Percentiles rank a stretch among this genome's conserved stretches.
phyloP scores from a whole-genome alignment of 2,797 vertebrate species.

The Psittacula derbiana region DNA sequence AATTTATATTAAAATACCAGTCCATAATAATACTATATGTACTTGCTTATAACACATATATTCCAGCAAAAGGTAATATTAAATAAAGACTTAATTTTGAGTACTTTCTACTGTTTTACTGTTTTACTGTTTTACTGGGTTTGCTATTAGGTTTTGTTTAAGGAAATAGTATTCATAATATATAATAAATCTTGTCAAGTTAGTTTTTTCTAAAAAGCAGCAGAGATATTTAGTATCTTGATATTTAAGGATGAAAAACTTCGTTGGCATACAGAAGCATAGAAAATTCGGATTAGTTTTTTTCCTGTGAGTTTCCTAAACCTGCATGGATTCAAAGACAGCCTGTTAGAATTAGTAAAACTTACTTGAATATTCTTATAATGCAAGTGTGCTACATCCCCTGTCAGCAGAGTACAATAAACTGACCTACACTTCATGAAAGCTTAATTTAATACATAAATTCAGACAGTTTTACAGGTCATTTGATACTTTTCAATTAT shows the following conservation, averaged over 20 bases:
- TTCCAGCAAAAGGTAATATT: not conserved
- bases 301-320: not conserved
- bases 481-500: not conserved
- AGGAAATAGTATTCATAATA: not conserved
- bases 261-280: not conserved
- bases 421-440: not conserved
- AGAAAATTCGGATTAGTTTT: not conserved
- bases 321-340: not conserved
- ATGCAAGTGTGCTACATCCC: rapidly evolving
- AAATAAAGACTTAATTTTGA: not conserved
- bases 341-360: not conserved
- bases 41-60: not conserved
- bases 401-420: not conserved
- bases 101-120: not conserved
- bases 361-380: not conserved
- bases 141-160: not conserved
- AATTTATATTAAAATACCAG: not conserved
- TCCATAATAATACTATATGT: not conserved
- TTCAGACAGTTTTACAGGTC: not conserved
- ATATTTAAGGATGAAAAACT: not conserved
- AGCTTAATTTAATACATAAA: not conserved
- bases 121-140: no score
- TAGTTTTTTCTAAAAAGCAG: not conserved
- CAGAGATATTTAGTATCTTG: not conserved
- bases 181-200: not conserved